phyloP scores from a whole-genome alignment of 2,113 vertebrate genomes.

The Delphinus delphis region DNA sequence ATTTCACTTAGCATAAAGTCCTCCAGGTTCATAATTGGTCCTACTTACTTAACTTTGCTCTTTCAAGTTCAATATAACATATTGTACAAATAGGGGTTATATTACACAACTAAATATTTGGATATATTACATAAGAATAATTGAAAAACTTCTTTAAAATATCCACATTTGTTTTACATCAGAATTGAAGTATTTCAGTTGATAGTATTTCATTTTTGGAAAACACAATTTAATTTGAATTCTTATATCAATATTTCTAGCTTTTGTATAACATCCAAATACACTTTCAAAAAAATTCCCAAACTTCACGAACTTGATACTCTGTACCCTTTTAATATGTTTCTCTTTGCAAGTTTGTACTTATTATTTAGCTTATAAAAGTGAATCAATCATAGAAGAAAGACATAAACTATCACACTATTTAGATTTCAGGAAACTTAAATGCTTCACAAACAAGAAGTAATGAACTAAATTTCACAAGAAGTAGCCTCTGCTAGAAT shows the following conservation, averaged over 20 bases:
- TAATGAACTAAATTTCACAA: constrained; percentile 43
- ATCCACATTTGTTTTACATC: not conserved
- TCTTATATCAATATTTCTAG: not conserved
- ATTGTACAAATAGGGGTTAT: not conserved
- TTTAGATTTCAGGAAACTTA: not conserved
- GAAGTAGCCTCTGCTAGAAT: not conserved
- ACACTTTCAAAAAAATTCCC: not conserved
- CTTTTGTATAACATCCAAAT: not conserved
- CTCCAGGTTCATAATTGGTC: not conserved
- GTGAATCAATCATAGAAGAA: not conserved
- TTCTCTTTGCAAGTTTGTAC: not conserved
- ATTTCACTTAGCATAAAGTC: not conserved
- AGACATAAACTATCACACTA: not conserved
- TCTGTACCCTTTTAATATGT: not conserved
- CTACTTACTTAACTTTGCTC: not conserved
- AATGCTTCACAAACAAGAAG: not conserved
- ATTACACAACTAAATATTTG: not conserved
- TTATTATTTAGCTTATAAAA: constrained; percentile 9
- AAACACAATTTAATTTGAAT: not conserved
- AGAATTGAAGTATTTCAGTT: not conserved
- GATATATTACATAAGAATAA: not conserved
- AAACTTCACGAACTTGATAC: not conserved
- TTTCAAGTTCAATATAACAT: not conserved
- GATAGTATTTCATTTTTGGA: not conserved
- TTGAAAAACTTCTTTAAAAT: not conserved